A percentile compares a stretch with the other conserved stretches of the same genome.
These are phyloP conservation scores for Drosophila ogumai DNA, from an alignment of 1,140 invertebrate genomes.

Conservation along the genomic window DNA sequence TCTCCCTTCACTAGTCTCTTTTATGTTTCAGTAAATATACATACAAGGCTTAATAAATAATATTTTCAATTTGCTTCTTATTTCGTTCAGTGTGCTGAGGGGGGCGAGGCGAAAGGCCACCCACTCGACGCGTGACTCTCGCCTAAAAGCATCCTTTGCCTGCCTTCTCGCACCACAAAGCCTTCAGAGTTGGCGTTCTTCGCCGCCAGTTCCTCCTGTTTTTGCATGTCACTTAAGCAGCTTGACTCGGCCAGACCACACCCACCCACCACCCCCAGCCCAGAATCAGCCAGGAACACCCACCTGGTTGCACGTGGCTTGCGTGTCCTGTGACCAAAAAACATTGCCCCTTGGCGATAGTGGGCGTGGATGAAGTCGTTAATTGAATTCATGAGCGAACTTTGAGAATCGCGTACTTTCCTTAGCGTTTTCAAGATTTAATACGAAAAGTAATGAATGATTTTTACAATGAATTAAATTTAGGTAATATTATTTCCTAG, in stretches of 20 bases:
- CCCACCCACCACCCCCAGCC: slow-evolving; percentile 1
- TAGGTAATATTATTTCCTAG: not conserved
- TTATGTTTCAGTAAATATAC: too few relatives aligned
- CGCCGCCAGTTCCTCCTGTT: slow-evolving; percentile 7
- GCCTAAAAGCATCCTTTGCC: slow-evolving; percentile 26
- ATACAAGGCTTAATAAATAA: too few relatives aligned
- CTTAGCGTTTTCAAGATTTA: not conserved
- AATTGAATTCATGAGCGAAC: slow-evolving; percentile 30
- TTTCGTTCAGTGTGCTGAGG: not conserved
- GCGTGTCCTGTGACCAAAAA: slow-evolving; percentile 27
- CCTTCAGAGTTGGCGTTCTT: not conserved
- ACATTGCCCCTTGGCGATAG: slow-evolving; percentile 16
- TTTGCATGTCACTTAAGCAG: slow-evolving; percentile 40
- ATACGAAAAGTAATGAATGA: not conserved
- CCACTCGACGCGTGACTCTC: slow-evolving; percentile 23
- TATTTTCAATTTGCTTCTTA: too few relatives aligned
- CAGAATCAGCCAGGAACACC: not conserved
- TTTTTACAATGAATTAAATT: not conserved
- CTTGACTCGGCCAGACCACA: slow-evolving; percentile 31
- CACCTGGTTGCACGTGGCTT: slow-evolving; percentile 11
- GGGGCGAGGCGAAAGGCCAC: not conserved
- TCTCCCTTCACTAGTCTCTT: too few relatives aligned
- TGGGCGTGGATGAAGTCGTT: slow-evolving; percentile 24
- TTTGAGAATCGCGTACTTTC: not conserved
- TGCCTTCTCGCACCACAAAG: not conserved